Evolutionary conservation across 2,888 invertebrate genomes (phyloP).

Genomic region (Therioaphis trifolii): DNA sequence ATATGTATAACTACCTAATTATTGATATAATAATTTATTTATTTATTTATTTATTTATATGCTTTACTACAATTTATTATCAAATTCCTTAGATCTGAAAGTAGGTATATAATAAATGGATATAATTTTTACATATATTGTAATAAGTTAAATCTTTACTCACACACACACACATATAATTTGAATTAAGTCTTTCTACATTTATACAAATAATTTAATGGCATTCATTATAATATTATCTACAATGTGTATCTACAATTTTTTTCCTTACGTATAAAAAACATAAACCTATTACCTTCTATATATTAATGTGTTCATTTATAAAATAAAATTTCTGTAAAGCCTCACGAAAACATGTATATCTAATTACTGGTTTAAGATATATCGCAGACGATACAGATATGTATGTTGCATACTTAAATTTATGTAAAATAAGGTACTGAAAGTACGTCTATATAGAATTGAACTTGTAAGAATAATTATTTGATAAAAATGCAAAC

Average conservation of each 20-base stretch:
- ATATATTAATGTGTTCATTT: not conserved
- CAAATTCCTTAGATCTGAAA: too few relatives aligned
- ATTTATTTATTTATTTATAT: too few relatives aligned
- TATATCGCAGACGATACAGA: not conserved
- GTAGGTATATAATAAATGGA: too few relatives aligned
- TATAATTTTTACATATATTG: too few relatives aligned
- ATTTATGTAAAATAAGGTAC: not conserved
- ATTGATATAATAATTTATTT: too few relatives aligned
- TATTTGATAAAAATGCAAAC: not conserved
- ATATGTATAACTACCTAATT: too few relatives aligned
- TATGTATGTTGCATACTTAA: not conserved
- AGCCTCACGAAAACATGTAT: not conserved
- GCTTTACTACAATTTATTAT: too few relatives aligned
- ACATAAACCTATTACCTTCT: not conserved
- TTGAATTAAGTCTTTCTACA: not conserved
- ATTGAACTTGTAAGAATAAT: not conserved
- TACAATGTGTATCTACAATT: not conserved
- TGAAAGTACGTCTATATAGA: not conserved
- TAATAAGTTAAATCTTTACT: too few relatives aligned
- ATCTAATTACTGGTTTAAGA: slow-evolving; percentile 20
- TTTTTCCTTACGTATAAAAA: not conserved
- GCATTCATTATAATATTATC: not conserved
- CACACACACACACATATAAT: too few relatives aligned
- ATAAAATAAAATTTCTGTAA: not conserved
- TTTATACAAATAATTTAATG: not conserved